Conservation (phyloP, 2,888 invertebrate genomes). For the Melipona bicolor region DNA sequence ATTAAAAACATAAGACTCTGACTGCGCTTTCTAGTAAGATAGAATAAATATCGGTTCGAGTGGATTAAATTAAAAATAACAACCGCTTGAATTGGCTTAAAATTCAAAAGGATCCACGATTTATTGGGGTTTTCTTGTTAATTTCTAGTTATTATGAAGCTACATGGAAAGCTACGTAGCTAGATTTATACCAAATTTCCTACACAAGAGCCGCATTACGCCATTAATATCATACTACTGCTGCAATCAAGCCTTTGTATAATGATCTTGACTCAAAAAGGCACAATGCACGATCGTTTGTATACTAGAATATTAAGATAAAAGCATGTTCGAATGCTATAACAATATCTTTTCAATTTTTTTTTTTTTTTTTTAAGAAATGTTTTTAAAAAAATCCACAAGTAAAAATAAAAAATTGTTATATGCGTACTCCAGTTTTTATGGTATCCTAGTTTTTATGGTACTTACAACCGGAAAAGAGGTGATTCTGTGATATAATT, state of each 20-base stretch:
- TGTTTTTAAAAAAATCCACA: no score
- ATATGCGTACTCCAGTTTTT: no score
- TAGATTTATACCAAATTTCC: neutral
- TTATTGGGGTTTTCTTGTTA: neutral
- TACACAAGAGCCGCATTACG: neutral
- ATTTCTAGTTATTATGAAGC: neutral
- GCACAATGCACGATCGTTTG: neutral
- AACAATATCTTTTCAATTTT: no score
- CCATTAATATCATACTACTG: conserved; percentile 1
- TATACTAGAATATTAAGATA: neutral
- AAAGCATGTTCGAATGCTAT: neutral
- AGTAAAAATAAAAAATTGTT: no score
- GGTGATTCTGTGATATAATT: no score
- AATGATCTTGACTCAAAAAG: neutral
- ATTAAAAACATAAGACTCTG: no score
- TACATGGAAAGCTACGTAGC: neutral
- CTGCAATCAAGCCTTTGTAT: conserved; percentile 9
- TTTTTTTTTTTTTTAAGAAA: no score
- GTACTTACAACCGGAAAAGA: no score
- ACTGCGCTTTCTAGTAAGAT: no score
- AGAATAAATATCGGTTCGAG: neutral
- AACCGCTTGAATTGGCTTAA: neutral
- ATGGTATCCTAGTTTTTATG: no score
- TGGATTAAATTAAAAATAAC: neutral
- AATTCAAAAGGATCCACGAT: neutral